phyloP scores from a whole-genome alignment of 2,888 invertebrate species.

The Sialis lutaria region DNA sequence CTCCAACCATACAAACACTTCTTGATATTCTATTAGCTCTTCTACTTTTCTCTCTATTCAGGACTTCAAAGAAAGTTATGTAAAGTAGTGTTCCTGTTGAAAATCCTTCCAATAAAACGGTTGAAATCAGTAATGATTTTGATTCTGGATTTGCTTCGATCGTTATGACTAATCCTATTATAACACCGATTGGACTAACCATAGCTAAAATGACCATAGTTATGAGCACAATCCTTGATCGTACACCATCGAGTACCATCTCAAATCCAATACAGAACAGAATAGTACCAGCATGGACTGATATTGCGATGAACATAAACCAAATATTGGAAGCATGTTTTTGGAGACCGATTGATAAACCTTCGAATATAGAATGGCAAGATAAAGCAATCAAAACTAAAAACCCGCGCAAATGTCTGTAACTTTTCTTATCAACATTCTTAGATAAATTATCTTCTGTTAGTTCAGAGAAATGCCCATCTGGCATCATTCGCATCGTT shows the following conservation, averaged over 20 bases:
- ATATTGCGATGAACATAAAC: constrained; percentile 32
- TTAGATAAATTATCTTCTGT: constrained; percentile 7
- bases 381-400: constrained; percentile 30
- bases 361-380: constrained; percentile 35
- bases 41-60: constrained; percentile 26
- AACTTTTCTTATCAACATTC: constrained; percentile 10
- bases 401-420: constrained; percentile 18
- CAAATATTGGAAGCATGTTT: constrained; percentile 26
- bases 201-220: constrained; percentile 28
- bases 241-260: constrained; percentile 26
- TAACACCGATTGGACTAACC: constrained; percentile 31
- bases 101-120: constrained; percentile 27
- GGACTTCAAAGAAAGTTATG: constrained; percentile 32
- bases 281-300: constrained; percentile 32
- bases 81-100: constrained; percentile 32
- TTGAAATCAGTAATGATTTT: constrained; percentile 22
- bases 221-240: constrained; percentile 20
- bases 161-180: constrained; percentile 27
- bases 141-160: constrained; percentile 21
- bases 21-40: constrained; percentile 20
- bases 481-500: neutral
- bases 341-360: constrained; percentile 32
- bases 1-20: constrained; percentile 21
- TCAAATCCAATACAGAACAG: constrained; percentile 34
- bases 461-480: constrained; percentile 5